Evolutionary conservation across 2,113 vertebrate species (phyloP).

Genomic region (Onychorhynchus coronatus): DNA sequence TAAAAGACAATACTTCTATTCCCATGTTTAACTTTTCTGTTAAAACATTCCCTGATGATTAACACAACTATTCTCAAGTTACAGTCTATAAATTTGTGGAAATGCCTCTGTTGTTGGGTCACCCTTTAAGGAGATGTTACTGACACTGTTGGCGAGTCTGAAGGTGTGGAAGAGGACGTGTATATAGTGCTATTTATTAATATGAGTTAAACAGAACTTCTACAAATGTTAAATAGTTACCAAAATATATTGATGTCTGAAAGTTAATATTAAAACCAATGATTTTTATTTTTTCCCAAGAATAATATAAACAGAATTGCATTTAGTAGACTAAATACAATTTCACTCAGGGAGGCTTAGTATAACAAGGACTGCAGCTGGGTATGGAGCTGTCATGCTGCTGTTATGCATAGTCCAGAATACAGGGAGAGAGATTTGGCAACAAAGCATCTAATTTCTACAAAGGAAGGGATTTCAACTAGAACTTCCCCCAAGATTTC

Average conservation of each 20-base stretch:
- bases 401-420: background rate
- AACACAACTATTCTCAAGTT: background rate
- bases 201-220: background rate
- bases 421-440: background rate
- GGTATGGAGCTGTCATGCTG: background rate
- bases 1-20: background rate
- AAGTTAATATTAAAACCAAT: background rate
- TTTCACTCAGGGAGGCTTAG: background rate
- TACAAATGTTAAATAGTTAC: background rate
- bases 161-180: background rate
- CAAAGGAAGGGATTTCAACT: background rate
- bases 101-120: background rate
- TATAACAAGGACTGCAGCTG: constrained; percentile 12
- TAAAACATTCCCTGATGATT: background rate
- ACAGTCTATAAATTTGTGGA: background rate
- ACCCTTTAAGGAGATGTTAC: background rate
- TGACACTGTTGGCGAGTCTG: background rate
- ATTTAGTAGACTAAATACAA: background rate
- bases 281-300: background rate
- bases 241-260: background rate
- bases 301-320: background rate
- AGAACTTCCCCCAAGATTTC: background rate
- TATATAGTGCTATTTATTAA: background rate
- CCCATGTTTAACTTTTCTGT: background rate
- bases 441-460: background rate